phyloP scores from a whole-genome alignment of 2,797 vertebrate genomes.

The Cyprinella venusta region DNA sequence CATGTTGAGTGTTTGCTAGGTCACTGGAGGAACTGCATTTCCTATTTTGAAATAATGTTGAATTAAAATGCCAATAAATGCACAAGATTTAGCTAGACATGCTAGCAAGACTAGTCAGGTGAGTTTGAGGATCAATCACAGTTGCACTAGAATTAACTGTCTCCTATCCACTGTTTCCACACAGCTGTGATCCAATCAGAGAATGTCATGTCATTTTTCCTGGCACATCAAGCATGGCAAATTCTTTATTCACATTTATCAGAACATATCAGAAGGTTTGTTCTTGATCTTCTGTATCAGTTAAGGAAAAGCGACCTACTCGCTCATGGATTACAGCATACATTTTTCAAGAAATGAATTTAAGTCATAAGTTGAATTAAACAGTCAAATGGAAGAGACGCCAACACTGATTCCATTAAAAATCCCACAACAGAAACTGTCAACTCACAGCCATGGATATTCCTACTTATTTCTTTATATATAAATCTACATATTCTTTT shows the following conservation, averaged over 20 bases:
- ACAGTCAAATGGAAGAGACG: slow-evolving; percentile 17
- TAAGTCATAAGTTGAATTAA: slow-evolving; percentile 36
- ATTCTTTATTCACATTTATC: slow-evolving; percentile 30
- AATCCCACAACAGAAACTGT: slow-evolving; percentile 4
- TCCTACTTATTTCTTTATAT: slow-evolving; percentile 26
- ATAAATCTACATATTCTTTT: slow-evolving; percentile 43
- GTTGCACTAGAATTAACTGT: neutral
- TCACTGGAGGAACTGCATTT: neutral
- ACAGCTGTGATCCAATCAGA: slow-evolving; percentile 38
- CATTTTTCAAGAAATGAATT: slow-evolving; percentile 48
- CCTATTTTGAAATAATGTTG: neutral
- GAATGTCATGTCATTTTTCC: slow-evolving; percentile 5
- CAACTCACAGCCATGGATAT: slow-evolving; percentile 10
- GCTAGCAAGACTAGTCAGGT: neutral
- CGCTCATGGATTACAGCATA: slow-evolving; percentile 6
- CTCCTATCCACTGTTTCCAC: too few relatives aligned
- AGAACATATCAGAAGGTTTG: slow-evolving; percentile 5
- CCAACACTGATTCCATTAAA: slow-evolving; percentile 7
- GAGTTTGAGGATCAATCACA: slow-evolving; percentile 14
- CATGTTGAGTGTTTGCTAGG: neutral
- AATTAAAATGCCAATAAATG: neutral
- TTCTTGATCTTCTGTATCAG: slow-evolving; percentile 25
- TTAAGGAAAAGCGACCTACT: neutral
- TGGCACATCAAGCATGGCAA: slow-evolving; percentile 19
- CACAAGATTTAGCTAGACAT: neutral